Base-by-base conservation (phyloP, 2,888 invertebrate genomes). In the Sylvicola fuscatus region DNA sequence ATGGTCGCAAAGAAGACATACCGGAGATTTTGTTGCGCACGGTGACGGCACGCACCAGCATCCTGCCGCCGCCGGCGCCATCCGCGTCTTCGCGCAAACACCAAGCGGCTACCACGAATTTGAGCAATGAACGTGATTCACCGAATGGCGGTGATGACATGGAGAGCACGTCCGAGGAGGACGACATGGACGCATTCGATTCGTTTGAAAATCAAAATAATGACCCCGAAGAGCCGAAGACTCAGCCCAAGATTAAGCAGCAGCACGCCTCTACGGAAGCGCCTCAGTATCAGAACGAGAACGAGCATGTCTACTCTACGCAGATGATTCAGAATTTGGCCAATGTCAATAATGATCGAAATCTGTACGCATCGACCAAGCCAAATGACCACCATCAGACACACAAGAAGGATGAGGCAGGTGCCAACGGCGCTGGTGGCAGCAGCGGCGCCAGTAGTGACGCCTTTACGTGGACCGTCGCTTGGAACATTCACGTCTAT, bases 401-500 rank as follows among this genome's bases (percentile, higher is more conserved):
- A 31, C 15, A 6, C 10, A 6, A 12, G 11, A 7, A 3, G 7
- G n/a, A 16, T 32, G 16, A 7, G 3, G 13, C 32, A 16, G 14
- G 38, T 26, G 26, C 32, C 11, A 27, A 27, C 13, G 37, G 32
- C 5, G 11, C 7, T 7, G 13, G 21, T 12, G 17, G 21, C 10
- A 27, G 14, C 15, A 13, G 27, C 5, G 38, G 32, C 15, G n/a
- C 35, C 13, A 21, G 32, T 11, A 13, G 26, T 45, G 48, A 15
- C 29, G 41, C 37, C 14, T 47, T 47, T 1, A 76, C 78, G 1
- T 82, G 83, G 77, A 70, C 78, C 1, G 75, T 83, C 43, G 86
- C 84, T 2, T 90, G 89, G 90, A 82, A 87, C 48, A 70, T 89
- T 7, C 90, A 92, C 52, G 78, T 90, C 4, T 92, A 90, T 59